Evolutionary conservation across 2,888 invertebrate species (phyloP), one percentile per base, ranked within the genome.

Genomic region (Leucania comma): DNA sequence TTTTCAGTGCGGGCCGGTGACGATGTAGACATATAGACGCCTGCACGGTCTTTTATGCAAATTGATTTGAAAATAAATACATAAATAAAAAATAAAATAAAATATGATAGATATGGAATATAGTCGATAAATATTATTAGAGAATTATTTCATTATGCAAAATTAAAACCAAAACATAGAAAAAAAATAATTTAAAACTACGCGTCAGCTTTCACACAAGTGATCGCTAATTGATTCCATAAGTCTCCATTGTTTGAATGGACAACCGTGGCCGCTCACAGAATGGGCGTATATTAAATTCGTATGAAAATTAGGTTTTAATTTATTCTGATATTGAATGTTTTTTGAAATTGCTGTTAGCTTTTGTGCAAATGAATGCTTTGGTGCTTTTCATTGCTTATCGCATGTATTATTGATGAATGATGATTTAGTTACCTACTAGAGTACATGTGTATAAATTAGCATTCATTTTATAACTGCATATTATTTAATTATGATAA

Each of bases 151-250:
- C n/a, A n/a, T n/a, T n/a, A n/a, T n/a, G n/a, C n/a, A n/a, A n/a
- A n/a, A n/a, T n/a, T n/a, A n/a, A n/a, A n/a, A n/a, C n/a, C n/a
- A n/a, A n/a, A n/a, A n/a, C n/a, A n/a, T n/a, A n/a, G n/a, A n/a
- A n/a, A n/a, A n/a, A n/a, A n/a, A n/a, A n/a, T n/a, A n/a, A n/a
- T n/a, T n/a, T n/a, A n/a, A 58, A 22, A 42, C 29, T 51, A 32
- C 20, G 3, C 12, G 29, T 60, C n/a, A 48, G 54, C 29, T 50
- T 76, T 42, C 22, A 35, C 73, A 71, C 54, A 58, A 73, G 46
- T 64, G 57, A 67, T 42, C 59, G 48, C 61, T 80, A 77, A 85
- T 76, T 73, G 73, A 76, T 73, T 68, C 59, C 32, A 14, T 56
- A 63, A 65, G 65, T 4, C 48, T 51, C 60, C 62, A 70, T 77